These are phyloP conservation scores for Lordiphosa fenestrarum DNA, from an alignment of 2,888 invertebrate genomes.

Conservation along the genomic window DNA sequence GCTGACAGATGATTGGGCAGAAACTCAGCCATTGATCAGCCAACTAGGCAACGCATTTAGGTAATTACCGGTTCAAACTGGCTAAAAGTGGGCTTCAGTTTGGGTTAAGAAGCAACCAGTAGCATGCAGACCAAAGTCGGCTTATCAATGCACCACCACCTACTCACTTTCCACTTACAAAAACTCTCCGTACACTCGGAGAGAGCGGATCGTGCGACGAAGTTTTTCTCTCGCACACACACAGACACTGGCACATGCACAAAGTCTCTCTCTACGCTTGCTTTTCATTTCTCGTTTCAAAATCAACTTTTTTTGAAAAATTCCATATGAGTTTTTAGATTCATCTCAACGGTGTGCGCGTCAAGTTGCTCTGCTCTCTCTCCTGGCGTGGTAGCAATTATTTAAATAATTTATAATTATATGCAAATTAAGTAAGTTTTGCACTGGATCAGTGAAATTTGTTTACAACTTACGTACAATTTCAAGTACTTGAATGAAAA, in stretches of 20 bases:
- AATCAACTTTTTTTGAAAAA: conserved; percentile 64
- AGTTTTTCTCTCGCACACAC: conserved; percentile 19
- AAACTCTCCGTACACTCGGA: conserved; percentile 11
- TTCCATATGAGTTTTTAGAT: conserved; percentile 67
- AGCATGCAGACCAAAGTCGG: conserved; percentile 19
- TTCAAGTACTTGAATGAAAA: too few relatives aligned
- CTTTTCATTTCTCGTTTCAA: conserved; percentile 46
- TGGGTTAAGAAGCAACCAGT: conserved; percentile 26
- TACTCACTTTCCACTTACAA: background rate
- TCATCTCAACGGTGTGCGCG: conserved; percentile 66
- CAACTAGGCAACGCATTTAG: background rate
- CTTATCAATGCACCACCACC: conserved; percentile 34
- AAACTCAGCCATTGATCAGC: background rate
- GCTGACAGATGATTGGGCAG: conserved; percentile 1
- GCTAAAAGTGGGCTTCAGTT: conserved; percentile 20
- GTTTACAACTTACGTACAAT: too few relatives aligned
- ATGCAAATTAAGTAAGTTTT: too few relatives aligned
- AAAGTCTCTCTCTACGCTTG: conserved; percentile 4
- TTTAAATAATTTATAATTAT: too few relatives aligned
- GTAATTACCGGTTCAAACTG: conserved; percentile 27
- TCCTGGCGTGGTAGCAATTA: background rate
- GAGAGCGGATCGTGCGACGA: conserved; percentile 25
- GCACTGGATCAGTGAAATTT: too few relatives aligned
- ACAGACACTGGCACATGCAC: background rate
- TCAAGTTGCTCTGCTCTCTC: conserved; percentile 51